Base-by-base conservation (phyloP, 1,140 invertebrate genomes). In the Caerostris extrusa region DNA sequence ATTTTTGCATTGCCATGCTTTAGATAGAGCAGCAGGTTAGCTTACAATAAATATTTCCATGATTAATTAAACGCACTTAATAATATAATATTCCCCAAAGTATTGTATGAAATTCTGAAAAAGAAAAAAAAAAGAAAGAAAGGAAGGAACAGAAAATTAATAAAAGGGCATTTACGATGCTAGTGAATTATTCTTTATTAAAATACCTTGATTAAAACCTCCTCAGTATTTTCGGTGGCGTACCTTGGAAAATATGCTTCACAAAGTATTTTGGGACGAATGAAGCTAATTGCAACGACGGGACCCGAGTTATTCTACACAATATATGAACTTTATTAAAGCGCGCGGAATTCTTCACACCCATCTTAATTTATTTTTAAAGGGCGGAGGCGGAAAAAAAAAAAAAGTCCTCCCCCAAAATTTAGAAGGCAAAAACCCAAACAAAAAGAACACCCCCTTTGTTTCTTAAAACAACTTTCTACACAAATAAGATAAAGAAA, bases 391-490 rank as follows among this genome's bases (percentile, higher is more conserved):
- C 34, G 34, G 61, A 3, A n/a, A 53, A 50, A 77, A 83, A 57
- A 83, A 88, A 88, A 88, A 19, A 34, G 56, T 58, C 6, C 82
- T 58, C 34, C 57, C 57, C 5, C 81, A 82, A n/a, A 83, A 83
- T 67, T 86, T 69, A 19, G 82, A 69, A 92, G 34, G 92, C 50
- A 64, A 87, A n/a, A 87, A 61, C 64, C 60, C 56, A 55, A 93
- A 93, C 85, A 93, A 93, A n/a, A 93, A 93, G 92, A 93, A 88
- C 61, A n/a, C 55, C 8, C 53, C 50, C 53, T 83, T 94, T 89
- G 86, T 94, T 94, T 94, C 93, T 69, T 87, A 77, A 89, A 93
- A 89, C 92, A 93, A 93, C 83, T 88, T 83, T 60, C 85, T 56
- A 89, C 69, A 82, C 86, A 89, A 93, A 93, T 88, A 93, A 83